phyloP scores from a whole-genome alignment of 2,113 vertebrate species.

The Myrmecobius fasciatus region DNA sequence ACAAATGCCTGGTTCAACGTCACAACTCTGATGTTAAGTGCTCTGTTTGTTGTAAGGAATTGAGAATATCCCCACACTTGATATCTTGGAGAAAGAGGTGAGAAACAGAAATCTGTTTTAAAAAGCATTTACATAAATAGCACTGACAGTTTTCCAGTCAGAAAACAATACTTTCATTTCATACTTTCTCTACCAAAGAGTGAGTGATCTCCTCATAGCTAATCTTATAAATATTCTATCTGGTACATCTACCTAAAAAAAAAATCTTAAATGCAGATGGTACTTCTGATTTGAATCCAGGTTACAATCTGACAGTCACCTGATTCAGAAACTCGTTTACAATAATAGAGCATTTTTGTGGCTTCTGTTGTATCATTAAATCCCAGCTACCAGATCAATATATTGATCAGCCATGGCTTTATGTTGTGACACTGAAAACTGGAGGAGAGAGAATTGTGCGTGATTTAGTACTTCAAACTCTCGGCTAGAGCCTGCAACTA shows the following conservation, averaged over 20 bases:
- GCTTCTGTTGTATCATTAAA: neutral
- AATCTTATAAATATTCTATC: constrained; percentile 31
- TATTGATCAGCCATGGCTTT: constrained; percentile 14
- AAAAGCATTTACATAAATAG: constrained; percentile 49
- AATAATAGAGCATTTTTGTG: neutral
- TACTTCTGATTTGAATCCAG: constrained; percentile 27
- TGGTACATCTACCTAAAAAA: constrained; percentile 27
- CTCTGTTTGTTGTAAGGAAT: constrained; percentile 50
- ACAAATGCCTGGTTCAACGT: constrained; percentile 55
- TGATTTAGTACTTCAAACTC: constrained; percentile 27
- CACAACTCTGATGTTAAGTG: constrained; percentile 38
- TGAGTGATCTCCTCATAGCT: neutral
- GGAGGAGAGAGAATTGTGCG: neutral
- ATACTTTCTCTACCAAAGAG: neutral
- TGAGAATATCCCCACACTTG: constrained; percentile 41
- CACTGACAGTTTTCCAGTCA: constrained; percentile 40
- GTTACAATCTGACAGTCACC: neutral
- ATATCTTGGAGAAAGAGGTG: constrained; percentile 42
- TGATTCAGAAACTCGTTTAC: constrained; percentile 9
- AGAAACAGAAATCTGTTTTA: constrained; percentile 36
- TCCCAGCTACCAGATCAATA: neutral
- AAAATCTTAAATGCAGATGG: constrained; percentile 17
- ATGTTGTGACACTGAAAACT: neutral
- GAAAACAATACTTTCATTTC: neutral
- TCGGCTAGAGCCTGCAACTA: neutral